These are phyloP conservation scores for Lochmaea capreae DNA, from an alignment of 2,888 invertebrate species.

Conservation along the genomic window DNA sequence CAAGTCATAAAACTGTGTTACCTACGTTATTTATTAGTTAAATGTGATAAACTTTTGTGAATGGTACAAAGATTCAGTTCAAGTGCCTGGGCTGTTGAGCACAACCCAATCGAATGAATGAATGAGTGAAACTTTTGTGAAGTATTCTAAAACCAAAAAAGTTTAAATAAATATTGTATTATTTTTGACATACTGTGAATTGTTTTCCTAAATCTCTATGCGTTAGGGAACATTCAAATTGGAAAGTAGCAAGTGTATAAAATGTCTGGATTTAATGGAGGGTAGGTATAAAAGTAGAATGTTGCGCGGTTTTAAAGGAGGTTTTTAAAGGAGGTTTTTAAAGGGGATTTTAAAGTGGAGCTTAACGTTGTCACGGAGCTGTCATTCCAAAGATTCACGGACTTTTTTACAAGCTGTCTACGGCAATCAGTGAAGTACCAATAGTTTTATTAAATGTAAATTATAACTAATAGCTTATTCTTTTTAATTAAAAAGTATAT, in stretches of 20 bases:
- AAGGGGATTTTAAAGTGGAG: conserved; percentile 25
- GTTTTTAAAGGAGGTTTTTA: conserved; percentile 29
- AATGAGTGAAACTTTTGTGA: too few species aligned
- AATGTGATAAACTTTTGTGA: too few species aligned
- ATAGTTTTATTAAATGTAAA: neutral
- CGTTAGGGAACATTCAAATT: conserved; percentile 24
- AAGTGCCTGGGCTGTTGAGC: too few species aligned
- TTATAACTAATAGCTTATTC: too few species aligned
- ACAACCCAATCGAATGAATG: too few species aligned
- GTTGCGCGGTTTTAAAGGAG: conserved; percentile 25
- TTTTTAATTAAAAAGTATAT: too few species aligned
- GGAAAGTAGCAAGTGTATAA: conserved; percentile 33
- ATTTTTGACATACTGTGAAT: neutral
- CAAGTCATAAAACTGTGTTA: too few species aligned
- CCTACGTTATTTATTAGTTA: too few species aligned
- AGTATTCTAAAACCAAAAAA: too few species aligned
- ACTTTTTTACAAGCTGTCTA: conserved; percentile 21
- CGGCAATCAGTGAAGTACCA: conserved; percentile 27
- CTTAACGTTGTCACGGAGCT: conserved; percentile 41
- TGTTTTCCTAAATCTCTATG: conserved; percentile 21
- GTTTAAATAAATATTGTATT: too few species aligned
- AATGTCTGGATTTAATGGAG: conserved; percentile 32
- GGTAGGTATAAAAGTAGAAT: conserved; percentile 18
- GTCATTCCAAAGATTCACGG: conserved; percentile 36
- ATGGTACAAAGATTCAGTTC: too few species aligned